phyloP scores from a whole-genome alignment of 1,140 invertebrate species.

The Pogonomyrmex californicus region DNA sequence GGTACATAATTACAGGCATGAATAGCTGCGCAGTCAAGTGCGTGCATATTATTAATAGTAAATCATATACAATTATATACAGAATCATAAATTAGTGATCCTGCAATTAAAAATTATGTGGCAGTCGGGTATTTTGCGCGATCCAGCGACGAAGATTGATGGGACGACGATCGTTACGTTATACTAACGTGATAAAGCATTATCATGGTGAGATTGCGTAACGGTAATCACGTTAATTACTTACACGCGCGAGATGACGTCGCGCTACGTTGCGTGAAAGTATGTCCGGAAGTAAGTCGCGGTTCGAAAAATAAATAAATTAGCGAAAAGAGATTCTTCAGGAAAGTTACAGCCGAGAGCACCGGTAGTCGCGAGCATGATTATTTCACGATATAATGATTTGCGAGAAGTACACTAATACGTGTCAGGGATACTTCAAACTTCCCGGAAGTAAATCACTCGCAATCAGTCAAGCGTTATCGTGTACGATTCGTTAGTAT shows the following conservation, averaged over 20 bases:
- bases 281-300: constrained; percentile 1
- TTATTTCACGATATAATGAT: constrained; percentile 37
- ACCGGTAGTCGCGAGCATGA: neutral
- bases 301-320: neutral
- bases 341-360: neutral
- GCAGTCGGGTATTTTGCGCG: neutral
- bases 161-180: neutral
- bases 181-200: neutral
- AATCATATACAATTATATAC: constrained; percentile 7
- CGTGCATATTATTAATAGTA: neutral
- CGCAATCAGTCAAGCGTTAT: constrained; percentile 7
- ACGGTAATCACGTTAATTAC: constrained; percentile 16
- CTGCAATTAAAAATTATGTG: neutral
- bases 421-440: neutral
- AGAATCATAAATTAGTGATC: neutral
- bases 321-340: constrained; percentile 8
- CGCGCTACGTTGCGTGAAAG: constrained; percentile 35
- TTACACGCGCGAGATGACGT: neutral
- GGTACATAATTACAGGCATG: neutral
- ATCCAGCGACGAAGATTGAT: neutral
- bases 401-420: constrained; percentile 18
- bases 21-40: neutral
- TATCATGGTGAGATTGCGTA: neutral
- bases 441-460: constrained; percentile 39
- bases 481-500: constrained; percentile 9